Evolutionary conservation across 2,888 invertebrate species (phyloP), one percentile per base, ranked within the genome.

Genomic region (Unio pictorum): DNA sequence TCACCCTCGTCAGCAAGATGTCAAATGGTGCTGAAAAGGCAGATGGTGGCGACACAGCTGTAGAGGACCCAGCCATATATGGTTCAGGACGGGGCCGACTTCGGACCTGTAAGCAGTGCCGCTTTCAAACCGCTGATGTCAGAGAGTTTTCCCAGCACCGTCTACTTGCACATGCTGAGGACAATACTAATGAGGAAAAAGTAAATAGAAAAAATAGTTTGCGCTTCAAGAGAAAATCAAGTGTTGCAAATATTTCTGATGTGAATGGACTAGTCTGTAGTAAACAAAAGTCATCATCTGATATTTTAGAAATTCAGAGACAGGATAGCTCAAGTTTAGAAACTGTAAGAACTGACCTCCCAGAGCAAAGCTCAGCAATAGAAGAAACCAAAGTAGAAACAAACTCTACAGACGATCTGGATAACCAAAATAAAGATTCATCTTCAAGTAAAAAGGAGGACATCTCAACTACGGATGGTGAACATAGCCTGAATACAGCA

Each of bases 81-180:
- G 15, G 45, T 45, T 73, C 75, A 61, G 65, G 75, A 61, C 75
- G 72, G 6, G 84, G 86, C 23, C 79, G 86, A 15, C 77, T 74
- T 34, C 77, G 86, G 34, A 79, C 81, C 71, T 87, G 87, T 72
- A 86, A 83, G 72, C 79, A 81, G 78, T 87, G 87, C 69, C 77
- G 75, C 56, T 86, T 85, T 68, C 78, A 83, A 34, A 84, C 84
- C 61, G 83, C 80, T n/a, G 83, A 86, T 73, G 78, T 81, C 26
- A 77, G 79, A 20, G 86, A 85, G 65, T 87, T 87, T 63, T 81
- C 80, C 4, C 80, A 82, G 58, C 87, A 87, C 68, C 84, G 83
- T 65, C 76, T 80, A 65, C 81, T 78, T 61, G 84, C 82, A 26
- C 85, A 84, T 71, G 76, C 79, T 59, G 84, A 84, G 57, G 81